Base-by-base conservation (phyloP, 2,888 invertebrate genomes). In the Coenonympha arcania region DNA sequence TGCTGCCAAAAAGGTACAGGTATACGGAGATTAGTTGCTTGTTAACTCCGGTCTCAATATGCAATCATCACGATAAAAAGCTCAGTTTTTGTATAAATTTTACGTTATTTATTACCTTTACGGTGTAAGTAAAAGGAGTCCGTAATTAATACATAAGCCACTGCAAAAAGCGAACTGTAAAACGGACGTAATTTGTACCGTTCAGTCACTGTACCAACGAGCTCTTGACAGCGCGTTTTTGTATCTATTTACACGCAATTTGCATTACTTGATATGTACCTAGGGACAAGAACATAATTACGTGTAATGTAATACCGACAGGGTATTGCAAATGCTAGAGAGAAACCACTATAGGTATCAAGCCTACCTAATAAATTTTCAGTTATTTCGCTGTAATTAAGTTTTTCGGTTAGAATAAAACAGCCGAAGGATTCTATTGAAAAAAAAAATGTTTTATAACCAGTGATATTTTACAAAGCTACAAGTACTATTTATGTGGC, bases 171-270 rank as follows among this genome's bases (percentile, higher is more conserved):
- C 4, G 3, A 4, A 24, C 15, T 20, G 39, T 15, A 39, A 39
- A 39, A 24, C 39, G 39, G 39, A 39, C 22, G 39, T 39, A 24
- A 39, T 39, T 39, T 39, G 37, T 37, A 13, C 13, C 22, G 37
- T 37, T 37, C 22, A 37, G 37, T 37, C 3, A 9, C 37, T 8
- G 8, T 22, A 37, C 11, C 13, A 22, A 6, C 5, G 9, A 4
- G 2, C 5, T 3, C 13, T 22, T n/a, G n/a, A n/a, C n/a, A n/a
- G n/a, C n/a, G n/a, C n/a, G n/a, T 39, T 39, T 39, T 24, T 39
- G 15, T 22, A 39, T 39, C 15, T 13, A 39, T 22, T 15, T 39
- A 9, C 9, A 22, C 13, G 6, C 13, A 13, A 39, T 39, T 39
- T 39, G 24, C 39, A 24, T 39, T 22, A 39, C 24, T 39, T 6